Evolutionary conservation across 2,888 invertebrate genomes (phyloP).

Genomic region (Oscheius sp.): DNA sequence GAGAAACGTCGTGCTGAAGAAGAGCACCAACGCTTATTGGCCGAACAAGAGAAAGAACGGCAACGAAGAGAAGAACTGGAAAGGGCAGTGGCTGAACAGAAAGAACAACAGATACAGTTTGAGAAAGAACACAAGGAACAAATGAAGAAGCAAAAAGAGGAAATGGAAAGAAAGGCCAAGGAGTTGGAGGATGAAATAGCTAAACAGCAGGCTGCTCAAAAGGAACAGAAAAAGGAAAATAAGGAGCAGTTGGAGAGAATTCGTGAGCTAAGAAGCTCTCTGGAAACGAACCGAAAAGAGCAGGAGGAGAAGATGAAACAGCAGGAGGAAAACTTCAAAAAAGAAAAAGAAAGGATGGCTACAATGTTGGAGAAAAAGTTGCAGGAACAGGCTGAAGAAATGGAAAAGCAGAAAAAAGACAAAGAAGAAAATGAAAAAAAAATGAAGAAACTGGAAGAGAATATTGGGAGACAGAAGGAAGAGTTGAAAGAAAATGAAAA

Average conservation of each 20-base stretch:
- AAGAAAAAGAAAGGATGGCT: background rate
- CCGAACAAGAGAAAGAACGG: background rate
- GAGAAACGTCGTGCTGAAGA: background rate
- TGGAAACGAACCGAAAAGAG: background rate
- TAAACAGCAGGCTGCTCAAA: no score
- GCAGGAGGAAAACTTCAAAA: background rate
- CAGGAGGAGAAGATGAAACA: background rate
- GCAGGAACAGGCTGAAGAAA: background rate
- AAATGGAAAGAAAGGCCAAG: background rate
- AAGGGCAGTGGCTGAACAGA: background rate
- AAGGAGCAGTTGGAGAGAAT: no score
- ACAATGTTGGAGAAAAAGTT: background rate
- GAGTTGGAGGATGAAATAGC: background rate
- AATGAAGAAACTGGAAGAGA: background rate
- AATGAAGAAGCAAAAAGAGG: background rate
- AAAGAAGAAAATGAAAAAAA: background rate
- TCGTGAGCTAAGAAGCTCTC: no score
- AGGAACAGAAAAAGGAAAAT: no score
- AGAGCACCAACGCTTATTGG: background rate
- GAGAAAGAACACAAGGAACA: background rate
- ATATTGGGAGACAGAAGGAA: background rate
- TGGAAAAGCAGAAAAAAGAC: background rate
- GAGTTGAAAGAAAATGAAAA: background rate
- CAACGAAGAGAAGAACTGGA: background rate
- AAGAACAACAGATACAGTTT: background rate